Evolutionary conservation across 1,140 invertebrate species (phyloP).

Genomic region (Protaetia brevitarsis): DNA sequence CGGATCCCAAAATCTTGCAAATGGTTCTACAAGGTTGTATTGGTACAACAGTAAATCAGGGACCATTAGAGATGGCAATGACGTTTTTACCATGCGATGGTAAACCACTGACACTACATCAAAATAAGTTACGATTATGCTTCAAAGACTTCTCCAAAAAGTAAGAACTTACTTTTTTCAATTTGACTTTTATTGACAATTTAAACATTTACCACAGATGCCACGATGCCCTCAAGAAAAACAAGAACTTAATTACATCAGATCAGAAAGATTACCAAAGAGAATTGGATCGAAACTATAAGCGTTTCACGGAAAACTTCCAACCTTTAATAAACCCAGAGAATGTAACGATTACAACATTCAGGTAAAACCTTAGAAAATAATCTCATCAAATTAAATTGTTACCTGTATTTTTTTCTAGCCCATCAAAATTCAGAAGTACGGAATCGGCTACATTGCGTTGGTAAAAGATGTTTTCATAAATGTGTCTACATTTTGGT

Average conservation of each 20-base stretch:
- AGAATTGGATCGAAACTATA: constrained; percentile 91
- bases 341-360: constrained; percentile 40
- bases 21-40: constrained; percentile 97
- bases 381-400: neutral
- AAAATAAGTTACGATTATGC: constrained; percentile 90
- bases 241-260: constrained; percentile 86
- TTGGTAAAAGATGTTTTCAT: constrained; percentile 26
- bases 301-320: constrained; percentile 79
- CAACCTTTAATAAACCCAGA: constrained; percentile 64
- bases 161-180: constrained; percentile 51
- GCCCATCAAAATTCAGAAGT: constrained; percentile 39
- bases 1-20: constrained; percentile 94
- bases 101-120: constrained; percentile 72
- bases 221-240: constrained; percentile 86
- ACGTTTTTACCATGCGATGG: constrained; percentile 86
- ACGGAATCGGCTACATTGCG: constrained; percentile 31
- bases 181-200: constrained; percentile 11
- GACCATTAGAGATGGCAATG: constrained; percentile 91
- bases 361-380: constrained; percentile 37
- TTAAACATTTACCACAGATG: constrained; percentile 61
- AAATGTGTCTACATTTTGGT: neutral
- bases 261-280: constrained; percentile 95
- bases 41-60: constrained; percentile 96
- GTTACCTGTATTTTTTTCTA: constrained; percentile 32
- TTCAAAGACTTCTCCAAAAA: constrained; percentile 98